These are phyloP conservation scores for Furcula furcula DNA, from an alignment of 2,888 invertebrate genomes.

Conservation along the genomic window DNA sequence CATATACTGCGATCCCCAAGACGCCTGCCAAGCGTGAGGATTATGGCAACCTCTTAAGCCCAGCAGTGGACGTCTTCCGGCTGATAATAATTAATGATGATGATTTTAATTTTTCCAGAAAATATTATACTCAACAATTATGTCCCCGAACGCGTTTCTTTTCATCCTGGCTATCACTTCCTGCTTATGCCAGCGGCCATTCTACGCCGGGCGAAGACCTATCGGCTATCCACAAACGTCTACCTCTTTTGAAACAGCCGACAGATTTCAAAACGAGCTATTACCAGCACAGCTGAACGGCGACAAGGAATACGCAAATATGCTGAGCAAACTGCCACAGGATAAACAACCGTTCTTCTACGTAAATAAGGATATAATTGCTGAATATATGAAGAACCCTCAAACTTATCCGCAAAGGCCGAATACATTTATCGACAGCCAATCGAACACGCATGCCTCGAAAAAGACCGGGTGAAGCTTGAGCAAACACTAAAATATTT, in stretches of 20 bases:
- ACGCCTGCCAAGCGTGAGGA: too few relatives aligned
- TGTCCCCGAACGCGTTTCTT: constrained; percentile 12
- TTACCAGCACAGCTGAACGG: constrained; percentile 10
- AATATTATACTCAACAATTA: constrained; percentile 2
- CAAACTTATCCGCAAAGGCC: constrained; percentile 17
- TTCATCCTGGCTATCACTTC: constrained; percentile 17
- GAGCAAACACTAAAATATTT: too few relatives aligned
- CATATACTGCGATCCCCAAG: too few relatives aligned
- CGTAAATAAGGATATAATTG: constrained; percentile 25
- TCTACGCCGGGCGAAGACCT: constrained; percentile 27
- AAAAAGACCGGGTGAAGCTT: too few relatives aligned
- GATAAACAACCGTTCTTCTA: constrained; percentile 60
- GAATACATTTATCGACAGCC: constrained; percentile 26
- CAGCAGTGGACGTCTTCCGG: too few relatives aligned
- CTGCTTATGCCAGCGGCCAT: constrained; percentile 28
- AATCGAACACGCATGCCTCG: too few relatives aligned
- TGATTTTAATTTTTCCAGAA: neutral
- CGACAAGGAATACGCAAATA: constrained; percentile 16
- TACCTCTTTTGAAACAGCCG: too few relatives aligned
- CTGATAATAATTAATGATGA: too few relatives aligned
- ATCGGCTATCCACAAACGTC: constrained; percentile 31
- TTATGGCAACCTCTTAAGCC: too few relatives aligned
- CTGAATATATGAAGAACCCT: constrained; percentile 12
- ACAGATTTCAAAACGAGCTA: neutral
- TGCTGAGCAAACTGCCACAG: constrained; percentile 64